Conservation (phyloP, 2,113 vertebrate species). For the Barbus barbus region DNA sequence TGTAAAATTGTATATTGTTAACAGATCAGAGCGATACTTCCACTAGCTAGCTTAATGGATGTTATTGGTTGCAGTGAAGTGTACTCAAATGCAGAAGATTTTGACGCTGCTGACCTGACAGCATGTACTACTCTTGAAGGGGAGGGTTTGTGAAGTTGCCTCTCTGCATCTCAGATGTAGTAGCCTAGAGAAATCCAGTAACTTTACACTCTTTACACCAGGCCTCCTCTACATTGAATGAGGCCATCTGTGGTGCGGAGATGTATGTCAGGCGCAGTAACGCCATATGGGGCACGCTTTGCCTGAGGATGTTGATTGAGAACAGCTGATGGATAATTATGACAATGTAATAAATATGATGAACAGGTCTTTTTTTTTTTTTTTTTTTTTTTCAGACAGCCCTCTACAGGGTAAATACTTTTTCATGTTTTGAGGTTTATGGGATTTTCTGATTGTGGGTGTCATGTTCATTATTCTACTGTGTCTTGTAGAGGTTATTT, state of each 20-base stretch:
- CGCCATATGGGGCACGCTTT: conserved; percentile 61
- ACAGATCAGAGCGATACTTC: not conserved
- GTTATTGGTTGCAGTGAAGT: conserved; percentile 20
- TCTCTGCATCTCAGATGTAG: not conserved
- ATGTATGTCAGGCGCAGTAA: conserved; percentile 36
- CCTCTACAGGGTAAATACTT: not conserved
- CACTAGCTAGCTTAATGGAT: not conserved
- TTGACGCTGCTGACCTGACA: not conserved
- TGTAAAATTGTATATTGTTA: conserved; percentile 27
- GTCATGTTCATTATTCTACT: not conserved
- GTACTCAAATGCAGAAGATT: conserved; percentile 45
- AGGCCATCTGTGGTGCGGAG: conserved; percentile 24
- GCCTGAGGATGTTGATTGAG: conserved; percentile 52
- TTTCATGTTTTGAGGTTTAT: not conserved
- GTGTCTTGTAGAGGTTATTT: conserved; percentile 17
- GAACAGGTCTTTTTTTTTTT: not conserved
- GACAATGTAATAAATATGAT: conserved; percentile 30
- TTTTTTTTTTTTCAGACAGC: too few relatives aligned
- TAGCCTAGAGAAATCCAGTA: not conserved
- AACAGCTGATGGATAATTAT: conserved; percentile 63
- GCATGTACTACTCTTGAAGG: conserved; percentile 48
- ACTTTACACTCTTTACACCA: not conserved
- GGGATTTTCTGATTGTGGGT: not conserved
- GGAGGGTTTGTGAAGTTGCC: not conserved
- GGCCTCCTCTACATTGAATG: not conserved